Percentiles rank a stretch among this genome's conserved stretches.
Conservation (phyloP, 2,113 vertebrate genomes). For the Muntiacus muntjak region DNA sequence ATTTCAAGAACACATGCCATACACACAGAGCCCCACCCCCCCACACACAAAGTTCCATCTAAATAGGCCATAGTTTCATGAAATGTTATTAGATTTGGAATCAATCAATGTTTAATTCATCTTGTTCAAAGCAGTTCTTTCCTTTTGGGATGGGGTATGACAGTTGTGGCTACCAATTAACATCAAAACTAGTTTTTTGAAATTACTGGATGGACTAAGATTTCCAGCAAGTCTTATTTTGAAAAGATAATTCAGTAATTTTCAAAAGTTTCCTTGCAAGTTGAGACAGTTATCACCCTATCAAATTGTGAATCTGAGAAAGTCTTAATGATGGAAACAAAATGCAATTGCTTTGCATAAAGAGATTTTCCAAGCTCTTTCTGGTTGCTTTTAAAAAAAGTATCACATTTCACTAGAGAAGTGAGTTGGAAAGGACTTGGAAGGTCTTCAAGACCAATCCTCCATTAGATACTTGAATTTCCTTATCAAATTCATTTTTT, state of each 20-base stretch:
- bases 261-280: slow-evolving; percentile 66
- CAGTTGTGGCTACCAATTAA: slow-evolving; percentile 45
- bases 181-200: slow-evolving; percentile 68
- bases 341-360: slow-evolving; percentile 42
- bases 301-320: slow-evolving; percentile 62
- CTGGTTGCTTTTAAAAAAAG: slow-evolving; percentile 39
- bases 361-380: slow-evolving; percentile 56
- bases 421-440: neutral
- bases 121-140: slow-evolving; percentile 55
- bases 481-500: slow-evolving; percentile 41
- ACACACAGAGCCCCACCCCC: neutral
- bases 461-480: neutral
- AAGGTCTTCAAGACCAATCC: slow-evolving; percentile 3
- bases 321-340: slow-evolving; percentile 49
- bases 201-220: slow-evolving; percentile 76
- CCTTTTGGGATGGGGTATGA: slow-evolving; percentile 55
- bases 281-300: slow-evolving; percentile 68
- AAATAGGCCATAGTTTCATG: slow-evolving; percentile 53
- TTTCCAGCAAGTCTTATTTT: slow-evolving; percentile 75
- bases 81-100: slow-evolving; percentile 29
- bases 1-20: slow-evolving; percentile 57
- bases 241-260: slow-evolving; percentile 64
- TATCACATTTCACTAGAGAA: slow-evolving; percentile 57
- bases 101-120: slow-evolving; percentile 31
- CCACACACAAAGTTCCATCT: slow-evolving; percentile 66